These are phyloP conservation scores for Paratilapia polleni DNA, from an alignment of 2,113 vertebrate species.

Conservation along the genomic window DNA sequence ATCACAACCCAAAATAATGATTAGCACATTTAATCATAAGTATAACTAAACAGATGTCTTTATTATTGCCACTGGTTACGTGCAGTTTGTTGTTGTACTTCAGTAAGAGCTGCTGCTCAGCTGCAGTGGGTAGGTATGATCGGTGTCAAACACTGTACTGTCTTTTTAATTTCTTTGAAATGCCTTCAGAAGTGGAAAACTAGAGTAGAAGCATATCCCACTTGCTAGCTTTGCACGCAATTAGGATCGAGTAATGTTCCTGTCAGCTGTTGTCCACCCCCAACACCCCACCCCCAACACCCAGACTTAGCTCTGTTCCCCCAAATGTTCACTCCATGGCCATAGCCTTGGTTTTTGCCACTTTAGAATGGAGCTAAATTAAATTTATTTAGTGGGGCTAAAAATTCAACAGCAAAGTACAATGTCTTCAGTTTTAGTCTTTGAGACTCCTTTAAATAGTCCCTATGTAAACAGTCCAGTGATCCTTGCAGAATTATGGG, in stretches of 20 bases:
- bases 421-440: no score
- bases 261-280: background rate
- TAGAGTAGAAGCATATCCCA: no score
- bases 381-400: no score
- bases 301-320: background rate
- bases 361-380: no score
- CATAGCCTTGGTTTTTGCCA: no score
- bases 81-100: background rate
- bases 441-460: no score
- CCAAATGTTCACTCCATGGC: background rate
- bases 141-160: background rate
- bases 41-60: background rate
- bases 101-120: no score
- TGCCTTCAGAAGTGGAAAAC: background rate
- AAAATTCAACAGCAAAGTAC: no score
- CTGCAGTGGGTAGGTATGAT: background rate
- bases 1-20: background rate
- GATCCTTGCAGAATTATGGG: no score
- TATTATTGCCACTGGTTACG: rapidly evolving
- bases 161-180: background rate
- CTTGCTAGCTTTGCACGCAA: background rate
- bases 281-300: background rate
- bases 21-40: background rate
- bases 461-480: no score
- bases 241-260: background rate